Evolutionary conservation across 2,113 vertebrate species (phyloP), one percentile per base, ranked within the genome.

Genomic region (Deroptyus accipitrinus): DNA sequence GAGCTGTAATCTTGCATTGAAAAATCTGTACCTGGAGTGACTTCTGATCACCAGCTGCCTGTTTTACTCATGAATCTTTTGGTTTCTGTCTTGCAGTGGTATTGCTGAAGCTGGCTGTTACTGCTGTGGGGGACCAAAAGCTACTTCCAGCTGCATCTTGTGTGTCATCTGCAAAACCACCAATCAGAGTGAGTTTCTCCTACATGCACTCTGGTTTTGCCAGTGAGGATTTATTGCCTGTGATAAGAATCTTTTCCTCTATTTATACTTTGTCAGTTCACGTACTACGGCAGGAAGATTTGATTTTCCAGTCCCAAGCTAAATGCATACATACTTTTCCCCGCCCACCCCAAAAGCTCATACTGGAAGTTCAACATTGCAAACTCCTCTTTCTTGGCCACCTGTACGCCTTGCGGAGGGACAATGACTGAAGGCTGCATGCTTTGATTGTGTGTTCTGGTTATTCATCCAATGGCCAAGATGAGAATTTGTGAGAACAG

Each of bases 181-280:
- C 37, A 69, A 51, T 52, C 52, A 44, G 66, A 68, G 95, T 97
- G 94, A 97, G 96, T 97, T 94, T 95, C 42, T 91, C 59, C 27
- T 69, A 46, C 33, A 81, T 19, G 22, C 15, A 5, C 54, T 44
- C 35, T 62, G 4, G 80, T 91, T 92, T 90, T 37, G 33, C 52
- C 28, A 55, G n/a, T 57, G 74, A 83, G 42, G 44, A 49, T 87
- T 69, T 79, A 49, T 88, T 82, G 62, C 85, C 46, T 83, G 31
- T 85, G 52, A 62, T 91, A 75, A 62, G 41, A n/a, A 41, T 44
- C 5, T 78, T 59, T 82, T 88, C 74, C 55, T 90, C 23, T 74
- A 18, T 76, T 73, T 92, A 37, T 74, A 48, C 42, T 82, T 86
- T 62, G 11, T 83, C 15, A 44, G 14, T 79, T 90, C 11, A 37